Conservation (phyloP, 1,140 invertebrate genomes). For the Anoplophora glabripennis region DNA sequence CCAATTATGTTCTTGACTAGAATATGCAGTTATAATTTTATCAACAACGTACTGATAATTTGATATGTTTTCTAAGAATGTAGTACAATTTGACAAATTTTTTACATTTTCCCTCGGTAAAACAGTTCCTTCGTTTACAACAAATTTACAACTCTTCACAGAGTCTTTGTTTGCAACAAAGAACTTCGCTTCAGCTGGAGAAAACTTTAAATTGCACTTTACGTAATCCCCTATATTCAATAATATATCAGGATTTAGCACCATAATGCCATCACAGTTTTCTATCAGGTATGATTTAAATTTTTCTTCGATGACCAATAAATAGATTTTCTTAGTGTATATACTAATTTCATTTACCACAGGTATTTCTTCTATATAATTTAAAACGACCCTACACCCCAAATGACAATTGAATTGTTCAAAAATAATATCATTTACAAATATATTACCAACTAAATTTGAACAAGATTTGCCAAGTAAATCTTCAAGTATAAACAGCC, state of each 20-base stretch:
- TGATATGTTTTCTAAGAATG: conserved; percentile 3
- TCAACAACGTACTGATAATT: conserved; percentile 21
- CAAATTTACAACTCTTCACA: conserved; percentile 53
- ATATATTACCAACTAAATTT: conserved; percentile 20
- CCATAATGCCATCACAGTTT: conserved; percentile 52
- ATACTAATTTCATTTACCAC: conserved; percentile 35
- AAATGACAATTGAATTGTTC: conserved; percentile 40
- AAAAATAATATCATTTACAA: conserved; percentile 32
- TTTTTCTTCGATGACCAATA: conserved; percentile 54
- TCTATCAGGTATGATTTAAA: conserved; percentile 60
- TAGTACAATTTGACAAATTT: not conserved
- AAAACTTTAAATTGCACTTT: conserved; percentile 52
- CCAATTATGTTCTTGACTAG: conserved; percentile 7
- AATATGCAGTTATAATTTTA: conserved; percentile 7
- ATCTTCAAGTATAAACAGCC: conserved; percentile 29
- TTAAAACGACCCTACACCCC: conserved; percentile 49
- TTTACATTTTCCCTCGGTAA: not conserved
- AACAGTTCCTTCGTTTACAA: conserved; percentile 16
- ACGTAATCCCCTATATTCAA: conserved; percentile 55
- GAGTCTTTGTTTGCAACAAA: conserved; percentile 58
- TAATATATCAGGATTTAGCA: conserved; percentile 60
- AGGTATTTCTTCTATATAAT: conserved; percentile 27
- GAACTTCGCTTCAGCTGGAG: conserved; percentile 55
- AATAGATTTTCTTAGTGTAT: conserved; percentile 23
- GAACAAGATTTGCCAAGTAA: conserved; percentile 6